phyloP scores from a whole-genome alignment of 2,113 vertebrate genomes.

The Lota lota region DNA sequence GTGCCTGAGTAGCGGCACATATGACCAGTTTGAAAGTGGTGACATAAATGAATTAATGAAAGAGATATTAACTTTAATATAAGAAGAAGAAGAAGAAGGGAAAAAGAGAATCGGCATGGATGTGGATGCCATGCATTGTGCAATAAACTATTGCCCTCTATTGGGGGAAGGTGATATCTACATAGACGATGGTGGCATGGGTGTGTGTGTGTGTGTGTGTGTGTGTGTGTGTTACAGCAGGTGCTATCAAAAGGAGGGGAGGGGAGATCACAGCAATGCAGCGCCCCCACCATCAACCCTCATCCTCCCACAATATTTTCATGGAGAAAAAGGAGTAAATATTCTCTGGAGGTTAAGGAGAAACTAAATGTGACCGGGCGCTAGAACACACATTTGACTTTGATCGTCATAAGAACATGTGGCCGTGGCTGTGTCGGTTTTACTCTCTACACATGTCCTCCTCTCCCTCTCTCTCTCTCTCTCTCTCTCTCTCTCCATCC shows the following conservation, averaged over 20 bases:
- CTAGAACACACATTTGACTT: not conserved
- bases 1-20: constrained; percentile 19
- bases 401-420: not conserved
- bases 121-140: constrained; percentile 49
- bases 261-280: not conserved
- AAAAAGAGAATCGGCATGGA: constrained; percentile 24
- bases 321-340: not conserved
- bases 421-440: not conserved
- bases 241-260: constrained; percentile 14
- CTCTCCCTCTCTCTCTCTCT: not conserved
- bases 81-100: not conserved
- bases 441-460: not conserved
- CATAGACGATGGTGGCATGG: constrained; percentile 57
- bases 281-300: too few relatives aligned
- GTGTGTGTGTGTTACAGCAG: too few relatives aligned
- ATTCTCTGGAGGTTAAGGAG: not conserved
- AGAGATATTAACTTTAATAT: constrained; percentile 32
- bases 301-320: too few relatives aligned
- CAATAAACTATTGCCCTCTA: constrained; percentile 81
- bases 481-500: not conserved
- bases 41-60: constrained; percentile 27
- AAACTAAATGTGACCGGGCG: not conserved
- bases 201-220: constrained; percentile 12
- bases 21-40: constrained; percentile 17
- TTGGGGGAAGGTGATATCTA: constrained; percentile 67